These are phyloP conservation scores for Percopsis transmontana DNA, from an alignment of 2,113 vertebrate species.

Conservation along the genomic window DNA sequence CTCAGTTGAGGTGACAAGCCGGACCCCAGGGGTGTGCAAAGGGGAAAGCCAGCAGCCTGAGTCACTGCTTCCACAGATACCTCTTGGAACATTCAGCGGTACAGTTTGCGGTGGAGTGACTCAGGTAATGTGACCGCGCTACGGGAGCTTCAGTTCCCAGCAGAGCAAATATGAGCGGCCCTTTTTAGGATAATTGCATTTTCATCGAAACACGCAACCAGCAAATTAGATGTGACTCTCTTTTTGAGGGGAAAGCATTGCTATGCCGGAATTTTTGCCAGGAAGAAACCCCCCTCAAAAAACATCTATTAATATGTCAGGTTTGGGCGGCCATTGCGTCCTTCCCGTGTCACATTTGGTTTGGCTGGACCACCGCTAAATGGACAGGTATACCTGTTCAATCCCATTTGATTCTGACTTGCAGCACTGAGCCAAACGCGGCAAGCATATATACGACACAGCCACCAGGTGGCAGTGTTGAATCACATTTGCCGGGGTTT, in stretches of 20 bases:
- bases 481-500: conserved; percentile 4
- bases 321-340: conserved; percentile 22
- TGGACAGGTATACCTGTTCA: no score
- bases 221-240: conserved; percentile 48
- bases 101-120: conserved; percentile 24
- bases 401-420: no score
- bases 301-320: no score
- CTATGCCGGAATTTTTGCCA: conserved; percentile 26
- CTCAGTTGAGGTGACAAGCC: background rate
- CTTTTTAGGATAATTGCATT: conserved; percentile 60
- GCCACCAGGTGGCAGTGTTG: conserved; percentile 56
- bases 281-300: no score
- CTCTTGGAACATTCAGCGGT: conserved; percentile 25
- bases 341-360: conserved; percentile 56
- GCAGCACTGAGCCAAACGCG: background rate
- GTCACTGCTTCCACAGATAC: conserved; percentile 14
- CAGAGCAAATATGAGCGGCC: conserved; percentile 15
- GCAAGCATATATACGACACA: background rate
- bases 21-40: no score
- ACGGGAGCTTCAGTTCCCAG: conserved; percentile 10
- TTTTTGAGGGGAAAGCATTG: conserved; percentile 17
- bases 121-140: conserved; percentile 26
- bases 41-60: background rate
- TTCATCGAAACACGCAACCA: conserved; percentile 50
- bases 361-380: conserved; percentile 45